phyloP scores from a whole-genome alignment of 2,113 vertebrate genomes.

The Melanotaenia duboulayi region DNA sequence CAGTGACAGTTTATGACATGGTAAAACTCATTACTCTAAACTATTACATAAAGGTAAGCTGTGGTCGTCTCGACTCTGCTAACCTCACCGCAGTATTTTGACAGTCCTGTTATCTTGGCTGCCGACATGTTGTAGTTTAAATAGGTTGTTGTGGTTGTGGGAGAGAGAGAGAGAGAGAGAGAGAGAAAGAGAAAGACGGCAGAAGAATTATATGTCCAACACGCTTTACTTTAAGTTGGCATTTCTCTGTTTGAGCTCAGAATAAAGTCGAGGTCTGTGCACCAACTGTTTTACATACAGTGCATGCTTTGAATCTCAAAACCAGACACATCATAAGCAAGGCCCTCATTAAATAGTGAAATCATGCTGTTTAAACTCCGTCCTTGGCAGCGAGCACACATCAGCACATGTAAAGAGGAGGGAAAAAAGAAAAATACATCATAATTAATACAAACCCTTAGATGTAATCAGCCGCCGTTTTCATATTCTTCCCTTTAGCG shows the following conservation, averaged over 20 bases:
- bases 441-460: conserved; percentile 78
- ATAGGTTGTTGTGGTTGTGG: conserved; percentile 72
- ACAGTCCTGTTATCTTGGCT: conserved; percentile 66
- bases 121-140: conserved; percentile 68
- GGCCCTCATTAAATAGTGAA: conserved; percentile 75
- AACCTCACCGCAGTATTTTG: conserved; percentile 65
- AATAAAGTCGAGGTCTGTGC: conserved; percentile 62
- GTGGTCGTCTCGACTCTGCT: conserved; percentile 55
- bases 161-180: conserved; percentile 31
- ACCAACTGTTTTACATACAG: conserved; percentile 78
- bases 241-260: conserved; percentile 60
- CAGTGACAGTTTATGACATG: conserved; percentile 51
- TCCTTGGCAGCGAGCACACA: conserved; percentile 73
- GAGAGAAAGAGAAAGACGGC: not conserved
- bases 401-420: conserved; percentile 66
- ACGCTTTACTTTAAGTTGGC: conserved; percentile 60
- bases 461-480: conserved; percentile 70
- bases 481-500: conserved; percentile 63
- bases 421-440: conserved; percentile 44
- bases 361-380: conserved; percentile 79
- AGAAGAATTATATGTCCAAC: conserved; percentile 51
- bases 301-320: conserved; percentile 76
- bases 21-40: conserved; percentile 65
- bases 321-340: conserved; percentile 73
- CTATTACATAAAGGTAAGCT: conserved; percentile 64